Evolutionary conservation across 2,888 invertebrate species (phyloP), one percentile per base, ranked within the genome.

Genomic region (Tromatobia lineatoria): DNA sequence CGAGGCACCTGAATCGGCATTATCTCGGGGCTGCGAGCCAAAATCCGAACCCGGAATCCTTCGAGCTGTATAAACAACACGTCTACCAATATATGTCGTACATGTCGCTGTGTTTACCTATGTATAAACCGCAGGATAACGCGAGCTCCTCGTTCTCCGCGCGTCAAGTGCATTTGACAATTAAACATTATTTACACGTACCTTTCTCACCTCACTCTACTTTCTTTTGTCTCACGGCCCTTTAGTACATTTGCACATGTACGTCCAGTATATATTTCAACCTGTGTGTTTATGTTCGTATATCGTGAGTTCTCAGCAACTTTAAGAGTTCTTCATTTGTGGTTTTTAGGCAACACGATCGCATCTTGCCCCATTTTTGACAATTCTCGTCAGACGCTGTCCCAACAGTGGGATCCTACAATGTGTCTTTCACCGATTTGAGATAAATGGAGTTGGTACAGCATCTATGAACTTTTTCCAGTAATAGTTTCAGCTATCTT

Each of bases 121-220:
- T 77, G 70, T 66, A 64, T 71, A 52, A 69, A 57, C 47, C 54
- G 45, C n/a, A 75, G 74, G 64, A 64, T 71, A 66, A 76, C 47
- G 57, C 50, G 59, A 23, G 77, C 23, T 57, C 42, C 75, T 73
- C 77, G 84, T 71, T 85, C 71, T 83, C 54, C 25, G 79, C 70
- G 82, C 83, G n/a, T n/a, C 88, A 86, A 85, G 86, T 89, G 90
- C 87, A 83, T 88, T 88, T 90, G 90, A 90, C 90, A 89, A 90
- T 88, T 88, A 88, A 90, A 89, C 88, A 90, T 90, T 90, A 90
- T 90, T 90, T 90, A 90, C 89, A 89, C 86, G 85, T 85, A 84
- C 59, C 59, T 71, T 57, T 74, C 78, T 74, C 74, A 82, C 70
- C 77, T 74, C 83, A 69, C 70, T 79, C 77, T 57, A 54, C 71